These are phyloP conservation scores for Tenthredo notha DNA, from an alignment of 2,888 invertebrate genomes.

Conservation along the genomic window DNA sequence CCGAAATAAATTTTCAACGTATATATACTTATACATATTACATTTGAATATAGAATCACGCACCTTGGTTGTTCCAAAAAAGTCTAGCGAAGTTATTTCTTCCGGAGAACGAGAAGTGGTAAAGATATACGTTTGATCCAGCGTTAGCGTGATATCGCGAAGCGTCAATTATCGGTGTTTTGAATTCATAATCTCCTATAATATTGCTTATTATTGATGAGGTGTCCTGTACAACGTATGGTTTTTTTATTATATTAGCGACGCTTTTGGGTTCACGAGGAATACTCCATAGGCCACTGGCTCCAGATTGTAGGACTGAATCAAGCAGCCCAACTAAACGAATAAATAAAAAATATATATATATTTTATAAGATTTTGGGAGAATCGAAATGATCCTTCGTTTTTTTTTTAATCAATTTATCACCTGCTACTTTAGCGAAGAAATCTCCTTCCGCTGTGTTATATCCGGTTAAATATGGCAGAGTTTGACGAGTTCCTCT, in stretches of 20 bases:
- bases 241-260: background rate
- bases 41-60: background rate
- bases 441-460: conserved; percentile 42
- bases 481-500: background rate
- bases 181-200: conserved; percentile 51
- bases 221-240: conserved; percentile 8
- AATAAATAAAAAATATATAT: background rate
- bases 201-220: background rate
- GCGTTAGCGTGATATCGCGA: conserved; percentile 20
- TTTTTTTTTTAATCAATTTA: background rate
- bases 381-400: background rate
- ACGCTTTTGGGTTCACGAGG: conserved; percentile 1
- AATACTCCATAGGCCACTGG: background rate
- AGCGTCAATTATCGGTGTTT: conserved; percentile 37
- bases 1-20: background rate
- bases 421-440: conserved; percentile 45
- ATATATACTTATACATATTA: background rate
- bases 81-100: conserved; percentile 48
- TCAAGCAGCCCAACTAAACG: conserved; percentile 25
- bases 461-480: conserved; percentile 49
- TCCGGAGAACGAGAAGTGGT: conserved; percentile 49
- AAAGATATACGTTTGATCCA: conserved; percentile 49
- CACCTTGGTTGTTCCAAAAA: conserved; percentile 31
- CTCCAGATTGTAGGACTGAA: background rate
- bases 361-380: background rate